phyloP scores from a whole-genome alignment of 2,113 vertebrate genomes.

The Spheniscus mendiculus region DNA sequence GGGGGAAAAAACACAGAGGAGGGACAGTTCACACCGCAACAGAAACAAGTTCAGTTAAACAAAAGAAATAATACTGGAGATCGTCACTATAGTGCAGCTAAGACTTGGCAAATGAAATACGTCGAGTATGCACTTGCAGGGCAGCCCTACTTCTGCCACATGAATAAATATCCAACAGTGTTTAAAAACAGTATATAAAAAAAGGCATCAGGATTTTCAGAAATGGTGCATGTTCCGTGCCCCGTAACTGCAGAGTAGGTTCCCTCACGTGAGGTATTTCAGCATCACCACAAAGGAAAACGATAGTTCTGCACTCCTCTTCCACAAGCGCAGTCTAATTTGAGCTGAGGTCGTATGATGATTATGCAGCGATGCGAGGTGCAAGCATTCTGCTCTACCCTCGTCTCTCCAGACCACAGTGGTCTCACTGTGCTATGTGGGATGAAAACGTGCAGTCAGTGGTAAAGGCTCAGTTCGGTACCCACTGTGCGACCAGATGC shows the following conservation, averaged over 20 bases:
- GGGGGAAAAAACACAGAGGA: background rate
- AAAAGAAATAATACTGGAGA: conserved; percentile 53
- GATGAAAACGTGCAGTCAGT: background rate
- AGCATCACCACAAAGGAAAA: background rate
- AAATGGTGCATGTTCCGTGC: background rate
- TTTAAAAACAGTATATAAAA: background rate
- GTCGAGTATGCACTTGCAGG: background rate
- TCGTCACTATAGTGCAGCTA: background rate
- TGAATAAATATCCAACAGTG: background rate
- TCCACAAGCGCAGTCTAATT: background rate
- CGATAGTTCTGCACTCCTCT: background rate
- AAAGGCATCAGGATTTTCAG: fast-evolving
- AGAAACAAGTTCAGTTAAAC: background rate
- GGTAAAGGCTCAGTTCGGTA: background rate
- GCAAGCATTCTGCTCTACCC: background rate
- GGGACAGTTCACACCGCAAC: background rate
- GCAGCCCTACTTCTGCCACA: background rate
- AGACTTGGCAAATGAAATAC: conserved; percentile 6
- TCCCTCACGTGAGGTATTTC: background rate
- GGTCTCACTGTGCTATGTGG: fast-evolving
- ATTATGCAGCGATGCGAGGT: fast-evolving
- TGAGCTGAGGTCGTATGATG: fast-evolving
- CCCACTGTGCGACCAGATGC: background rate
- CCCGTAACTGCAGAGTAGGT: background rate
- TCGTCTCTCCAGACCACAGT: background rate